These are phyloP conservation scores for Diplosoma virens DNA, from an alignment of 23 tunicate species.

Conservation along the genomic window DNA sequence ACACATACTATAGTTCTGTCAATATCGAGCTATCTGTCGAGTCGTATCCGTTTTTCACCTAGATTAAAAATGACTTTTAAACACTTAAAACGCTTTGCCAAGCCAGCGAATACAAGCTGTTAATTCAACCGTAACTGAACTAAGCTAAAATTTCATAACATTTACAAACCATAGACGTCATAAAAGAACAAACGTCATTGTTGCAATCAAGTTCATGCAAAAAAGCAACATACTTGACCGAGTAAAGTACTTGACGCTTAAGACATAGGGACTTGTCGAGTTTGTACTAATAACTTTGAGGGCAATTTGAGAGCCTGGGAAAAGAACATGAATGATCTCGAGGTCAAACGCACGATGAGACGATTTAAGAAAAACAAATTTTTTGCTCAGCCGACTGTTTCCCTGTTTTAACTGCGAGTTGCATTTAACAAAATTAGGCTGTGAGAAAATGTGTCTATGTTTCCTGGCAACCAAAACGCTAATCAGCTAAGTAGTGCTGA, in stretches of 20 bases:
- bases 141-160: constrained; percentile 41
- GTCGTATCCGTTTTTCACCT: background rate
- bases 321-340: constrained; percentile 1
- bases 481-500: too few species aligned
- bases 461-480: too few species aligned
- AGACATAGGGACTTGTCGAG: background rate
- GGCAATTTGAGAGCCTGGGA: constrained; percentile 47
- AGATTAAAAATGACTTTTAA: constrained; percentile 21
- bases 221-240: background rate
- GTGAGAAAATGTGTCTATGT: too few species aligned
- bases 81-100: too few species aligned
- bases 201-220: background rate
- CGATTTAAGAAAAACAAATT: too few species aligned
- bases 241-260: background rate
- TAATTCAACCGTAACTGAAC: constrained; percentile 36
- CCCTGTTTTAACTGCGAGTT: too few species aligned
- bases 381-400: too few species aligned
- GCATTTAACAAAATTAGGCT: too few species aligned
- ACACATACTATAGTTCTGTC: too few species aligned
- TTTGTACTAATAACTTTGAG: constrained; percentile 25
- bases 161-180: background rate
- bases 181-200: background rate
- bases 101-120: background rate
- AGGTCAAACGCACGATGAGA: constrained; percentile 37
- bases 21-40: background rate